Base-by-base conservation (phyloP, 2,888 invertebrate species). In the Agrilus cyanescens region DNA sequence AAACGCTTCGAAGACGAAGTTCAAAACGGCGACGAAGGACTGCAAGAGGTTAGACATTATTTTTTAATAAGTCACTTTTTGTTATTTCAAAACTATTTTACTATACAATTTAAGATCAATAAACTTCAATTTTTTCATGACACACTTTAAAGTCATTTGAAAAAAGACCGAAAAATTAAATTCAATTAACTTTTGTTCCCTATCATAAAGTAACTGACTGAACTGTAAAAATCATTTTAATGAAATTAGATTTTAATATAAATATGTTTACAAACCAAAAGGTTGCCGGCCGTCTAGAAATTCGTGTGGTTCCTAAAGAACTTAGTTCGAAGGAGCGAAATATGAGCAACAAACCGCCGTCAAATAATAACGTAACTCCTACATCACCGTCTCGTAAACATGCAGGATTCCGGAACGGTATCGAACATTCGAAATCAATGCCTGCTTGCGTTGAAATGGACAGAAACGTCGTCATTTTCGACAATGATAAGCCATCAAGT, bases 271-370 rank as follows among this genome's bases (percentile, higher is more conserved):
- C 15, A 30, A 15, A 12, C 52, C 53, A 8, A 25, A 37, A 65
- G 63, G 81, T 87, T 14, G 86, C 85, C 44, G 85, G 85, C 35
- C 76, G 86, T 37, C 71, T 89, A 39, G 88, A 89, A 70, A 89
- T 89, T 41, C 75, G 88, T 40, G 85, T 89, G 41, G 72, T 81
- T 39, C 73, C 78, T 52, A 65, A 64, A 53, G 62, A 58, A 38
- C 44, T 47, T 31, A 32, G 35, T 25, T 25, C 29, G 5, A 38
- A 34, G 29, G 12, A 36, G 12, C 40, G 35, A 34, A 32, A 32
- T 15, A 29, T 25, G 20, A 34, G 8, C 13, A 41, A 36, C 5
- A 35, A 25, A 16, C 37, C 30, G 12, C 36, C 35, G 5, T 25
- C 35, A 12, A 25, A 18, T 12, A 44, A n/a, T 25, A 20, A 37